These are phyloP conservation scores for Epinotia ramella DNA, from an alignment of 2,888 invertebrate species.

Conservation along the genomic window DNA sequence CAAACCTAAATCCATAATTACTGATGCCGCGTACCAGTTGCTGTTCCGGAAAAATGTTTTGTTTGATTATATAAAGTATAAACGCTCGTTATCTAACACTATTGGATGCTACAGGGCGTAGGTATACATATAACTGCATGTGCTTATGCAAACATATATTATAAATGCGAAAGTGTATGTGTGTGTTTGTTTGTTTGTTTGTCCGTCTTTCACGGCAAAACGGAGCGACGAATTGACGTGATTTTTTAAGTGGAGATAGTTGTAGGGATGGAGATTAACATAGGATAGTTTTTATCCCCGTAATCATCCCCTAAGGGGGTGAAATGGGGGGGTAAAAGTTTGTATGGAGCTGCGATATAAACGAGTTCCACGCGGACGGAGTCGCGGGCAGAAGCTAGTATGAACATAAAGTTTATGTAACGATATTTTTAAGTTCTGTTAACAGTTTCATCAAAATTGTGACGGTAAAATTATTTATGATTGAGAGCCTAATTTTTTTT, in stretches of 20 bases:
- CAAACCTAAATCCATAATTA: slow-evolving; percentile 44
- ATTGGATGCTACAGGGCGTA: slow-evolving; percentile 26
- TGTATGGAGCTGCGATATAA: no score
- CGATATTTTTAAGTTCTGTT: background rate
- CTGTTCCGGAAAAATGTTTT: slow-evolving; percentile 41
- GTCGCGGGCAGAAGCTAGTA: no score
- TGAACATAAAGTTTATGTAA: background rate
- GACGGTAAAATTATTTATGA: background rate
- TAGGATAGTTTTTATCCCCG: no score
- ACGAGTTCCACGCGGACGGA: no score
- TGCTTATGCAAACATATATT: slow-evolving; percentile 30
- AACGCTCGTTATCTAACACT: slow-evolving; percentile 33
- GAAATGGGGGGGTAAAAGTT: no score
- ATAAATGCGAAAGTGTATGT: background rate
- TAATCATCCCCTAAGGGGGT: no score
- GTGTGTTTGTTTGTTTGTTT: no score
- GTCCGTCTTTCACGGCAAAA: no score
- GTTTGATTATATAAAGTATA: slow-evolving; percentile 39
- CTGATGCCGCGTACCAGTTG: slow-evolving; percentile 23
- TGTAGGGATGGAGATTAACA: no score
- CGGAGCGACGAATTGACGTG: no score
- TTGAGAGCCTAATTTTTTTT: background rate
- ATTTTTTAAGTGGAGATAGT: no score
- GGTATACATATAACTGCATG: slow-evolving; percentile 8
- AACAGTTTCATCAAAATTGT: background rate